Conservation (phyloP, 2,888 invertebrate species). For the Lasioglossum villosulum region DNA sequence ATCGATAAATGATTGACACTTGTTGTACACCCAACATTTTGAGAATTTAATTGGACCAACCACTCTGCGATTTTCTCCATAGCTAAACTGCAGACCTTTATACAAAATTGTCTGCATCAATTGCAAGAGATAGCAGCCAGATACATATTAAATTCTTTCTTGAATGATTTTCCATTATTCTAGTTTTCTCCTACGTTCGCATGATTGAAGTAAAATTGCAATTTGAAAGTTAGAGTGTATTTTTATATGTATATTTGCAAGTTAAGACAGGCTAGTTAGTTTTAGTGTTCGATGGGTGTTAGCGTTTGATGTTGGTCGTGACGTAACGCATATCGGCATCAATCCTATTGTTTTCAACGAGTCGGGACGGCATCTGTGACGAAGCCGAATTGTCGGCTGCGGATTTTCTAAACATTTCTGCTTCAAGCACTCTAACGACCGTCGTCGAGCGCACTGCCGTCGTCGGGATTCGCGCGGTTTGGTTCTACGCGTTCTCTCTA, state of each 20-base stretch:
- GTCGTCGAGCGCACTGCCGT: conserved; percentile 52
- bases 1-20: no score
- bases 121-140: no score
- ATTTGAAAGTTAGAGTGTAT: neutral
- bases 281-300: neutral
- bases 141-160: neutral
- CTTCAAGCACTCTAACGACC: conserved; percentile 21
- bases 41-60: no score
- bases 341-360: conserved; percentile 19
- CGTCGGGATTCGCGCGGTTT: conserved; percentile 81
- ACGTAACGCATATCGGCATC: conserved; percentile 23
- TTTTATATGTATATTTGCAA: neutral
- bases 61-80: no score
- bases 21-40: no score
- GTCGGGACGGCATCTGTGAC: neutral
- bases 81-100: no score
- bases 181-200: neutral
- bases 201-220: neutral
- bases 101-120: neutral
- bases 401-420: conserved; percentile 48
- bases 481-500: conserved; percentile 80
- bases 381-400: conserved; percentile 4
- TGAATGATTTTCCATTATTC: neutral
- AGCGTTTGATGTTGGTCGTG: conserved; percentile 10
- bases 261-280: neutral